Conservation (phyloP, 2,888 invertebrate species). For the Orchesellides sinensis region DNA sequence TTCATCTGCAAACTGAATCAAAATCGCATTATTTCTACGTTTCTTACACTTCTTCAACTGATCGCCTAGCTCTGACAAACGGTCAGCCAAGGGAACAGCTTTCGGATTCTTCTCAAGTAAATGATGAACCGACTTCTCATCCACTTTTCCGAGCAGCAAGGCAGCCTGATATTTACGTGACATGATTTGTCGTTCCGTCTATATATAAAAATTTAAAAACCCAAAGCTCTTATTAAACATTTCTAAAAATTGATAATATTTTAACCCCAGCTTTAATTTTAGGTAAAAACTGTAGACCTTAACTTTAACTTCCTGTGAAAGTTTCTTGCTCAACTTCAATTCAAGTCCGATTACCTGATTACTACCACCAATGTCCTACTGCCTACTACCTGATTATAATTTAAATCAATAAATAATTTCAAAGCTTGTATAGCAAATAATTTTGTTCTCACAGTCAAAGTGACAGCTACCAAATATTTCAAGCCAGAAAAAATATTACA, state of each 20-base stretch:
- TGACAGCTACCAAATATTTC: too few species aligned
- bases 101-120: slow-evolving; percentile 71
- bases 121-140: slow-evolving; percentile 69
- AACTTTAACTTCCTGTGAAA: not conserved
- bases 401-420: too few species aligned
- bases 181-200: slow-evolving; percentile 28
- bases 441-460: too few species aligned
- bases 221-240: too few species aligned
- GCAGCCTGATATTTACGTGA: slow-evolving; percentile 70
- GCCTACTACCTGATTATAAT: too few species aligned
- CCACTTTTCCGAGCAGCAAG: slow-evolving; percentile 64
- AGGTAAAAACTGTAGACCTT: not conserved
- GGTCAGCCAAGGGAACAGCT: slow-evolving; percentile 64
- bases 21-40: too few species aligned
- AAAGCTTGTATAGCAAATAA: too few species aligned
- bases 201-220: slow-evolving; percentile 15
- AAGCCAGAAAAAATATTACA: too few species aligned
- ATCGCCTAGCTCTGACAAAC: slow-evolving; percentile 49
- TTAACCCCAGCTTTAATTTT: not conserved
- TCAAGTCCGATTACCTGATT: not conserved
- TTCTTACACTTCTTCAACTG: slow-evolving; percentile 62
- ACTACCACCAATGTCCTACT: not conserved
- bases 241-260: not conserved
- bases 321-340: too few species aligned
- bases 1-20: not conserved